Base-by-base conservation (phyloP, 2,113 vertebrate species). In the Emydura subglobosa region DNA sequence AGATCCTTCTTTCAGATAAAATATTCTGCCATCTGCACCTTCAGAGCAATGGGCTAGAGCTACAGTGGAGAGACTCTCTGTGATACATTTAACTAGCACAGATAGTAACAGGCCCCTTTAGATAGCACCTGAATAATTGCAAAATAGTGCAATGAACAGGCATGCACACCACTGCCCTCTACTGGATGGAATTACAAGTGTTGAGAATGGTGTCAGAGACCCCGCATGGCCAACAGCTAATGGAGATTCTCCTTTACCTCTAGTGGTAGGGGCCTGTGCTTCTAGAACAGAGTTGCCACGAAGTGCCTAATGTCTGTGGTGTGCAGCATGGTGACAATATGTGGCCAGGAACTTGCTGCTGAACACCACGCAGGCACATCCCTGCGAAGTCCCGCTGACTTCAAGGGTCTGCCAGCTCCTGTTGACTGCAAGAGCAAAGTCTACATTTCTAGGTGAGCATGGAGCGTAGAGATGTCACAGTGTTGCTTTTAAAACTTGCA, bases 381-480 rank as follows among this genome's bases (percentile, higher is more conserved):
- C 61, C 34, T 19, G 82, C 17, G 42, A 57, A 50, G 1, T n/a
- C 22, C 5, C 22, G 8, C 1, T n/a, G 24, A 29, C 1, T 68
- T 47, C 53, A 42, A 12, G 34, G 53, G 34, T 93, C 6, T 24
- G 65, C 44, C 72, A 25, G 24, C 3, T 22, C 0, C 0, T 16
- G 29, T 12, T 83, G 1, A 0, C 6, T 80, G 74, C 39, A 54
- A 29, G 47, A 68, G 21, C 59, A 82, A 86, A 44, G 85, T 53
- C 21, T 65, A 42, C 0, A 0, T 49, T 29, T 55, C 89, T 51
- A n/a, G 86, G 22, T 54, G 92, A 4, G 83, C 53, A 17, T 39
- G 39, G 39, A 39, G 39, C 39, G 39, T 0, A 4, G 61, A 25
- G 54, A 39, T 0, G 2, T 61, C 0, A 0, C 5, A 61, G 4